Percentiles rank a stretch among this genome's conserved stretches.
Evolutionary conservation across 2,797 vertebrate species (phyloP).

Genomic region (Glossophaga mutica): DNA sequence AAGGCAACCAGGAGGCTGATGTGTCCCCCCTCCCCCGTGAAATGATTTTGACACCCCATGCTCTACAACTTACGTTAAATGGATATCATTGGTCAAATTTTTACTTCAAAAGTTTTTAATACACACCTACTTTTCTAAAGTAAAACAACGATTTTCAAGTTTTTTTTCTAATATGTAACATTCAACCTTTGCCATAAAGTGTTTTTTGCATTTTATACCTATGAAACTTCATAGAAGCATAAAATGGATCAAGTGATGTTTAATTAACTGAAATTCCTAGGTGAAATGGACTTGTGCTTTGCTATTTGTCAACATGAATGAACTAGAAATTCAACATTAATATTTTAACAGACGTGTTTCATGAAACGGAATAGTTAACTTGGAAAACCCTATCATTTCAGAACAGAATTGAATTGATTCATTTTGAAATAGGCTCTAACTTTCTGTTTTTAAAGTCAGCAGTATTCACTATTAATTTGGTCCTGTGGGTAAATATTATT

Average conservation of each 20-base stretch:
- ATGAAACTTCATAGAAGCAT: accelerated
- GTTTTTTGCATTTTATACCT: not conserved
- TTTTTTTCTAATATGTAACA: not conserved
- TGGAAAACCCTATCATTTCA: conserved; percentile 28
- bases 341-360: not conserved
- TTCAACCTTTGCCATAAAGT: not conserved
- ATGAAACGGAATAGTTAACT: not conserved
- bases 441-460: conserved; percentile 25
- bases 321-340: conserved; percentile 5
- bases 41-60: no score
- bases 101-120: not conserved
- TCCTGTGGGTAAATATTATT: conserved; percentile 26
- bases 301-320: conserved; percentile 2
- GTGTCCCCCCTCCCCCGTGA: no score
- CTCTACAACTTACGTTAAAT: not conserved
- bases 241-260: conserved; percentile 6
- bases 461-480: conserved; percentile 34
- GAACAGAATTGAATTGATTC: not conserved
- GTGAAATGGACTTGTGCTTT: not conserved
- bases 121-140: not conserved
- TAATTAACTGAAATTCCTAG: conserved; percentile 36
- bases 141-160: not conserved
- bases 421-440: not conserved
- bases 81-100: not conserved
- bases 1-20: no score